Conservation (phyloP, 2,888 invertebrate genomes). For the Agriopis leucophaearia region DNA sequence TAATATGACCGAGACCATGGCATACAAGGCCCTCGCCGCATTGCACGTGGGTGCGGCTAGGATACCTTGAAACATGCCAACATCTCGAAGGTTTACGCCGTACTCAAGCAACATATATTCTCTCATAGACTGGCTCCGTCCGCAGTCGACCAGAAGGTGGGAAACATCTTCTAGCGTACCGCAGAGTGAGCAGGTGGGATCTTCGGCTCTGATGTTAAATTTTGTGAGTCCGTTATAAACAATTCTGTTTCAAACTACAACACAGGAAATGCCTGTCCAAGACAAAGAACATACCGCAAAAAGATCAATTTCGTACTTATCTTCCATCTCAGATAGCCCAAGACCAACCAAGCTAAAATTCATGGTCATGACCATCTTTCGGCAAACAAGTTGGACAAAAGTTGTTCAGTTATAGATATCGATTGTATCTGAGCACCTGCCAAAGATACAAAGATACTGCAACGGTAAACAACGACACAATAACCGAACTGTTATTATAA, state of each 20-base stretch:
- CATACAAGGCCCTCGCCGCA: no score
- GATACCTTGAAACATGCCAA: no score
- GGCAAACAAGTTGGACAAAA: slow-evolving; percentile 23
- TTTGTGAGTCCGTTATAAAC: background rate
- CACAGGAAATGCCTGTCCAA: background rate
- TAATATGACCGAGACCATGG: no score
- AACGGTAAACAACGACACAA: slow-evolving; percentile 75
- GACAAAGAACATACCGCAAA: background rate
- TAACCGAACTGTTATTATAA: slow-evolving; percentile 76
- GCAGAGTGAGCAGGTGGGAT: no score
- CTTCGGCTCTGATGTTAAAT: no score
- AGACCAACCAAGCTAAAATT: background rate
- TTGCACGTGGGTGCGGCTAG: no score
- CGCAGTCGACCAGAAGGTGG: no score
- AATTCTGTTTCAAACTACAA: background rate
- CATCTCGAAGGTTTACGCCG: no score
- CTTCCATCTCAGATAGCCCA: slow-evolving; percentile 12
- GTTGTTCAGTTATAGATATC: slow-evolving; percentile 26
- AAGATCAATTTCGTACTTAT: slow-evolving; percentile 9
- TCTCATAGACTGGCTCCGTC: no score
- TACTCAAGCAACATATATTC: no score
- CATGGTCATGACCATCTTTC: slow-evolving; percentile 15
- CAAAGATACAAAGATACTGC: slow-evolving; percentile 70
- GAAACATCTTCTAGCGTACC: no score
- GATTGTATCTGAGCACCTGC: slow-evolving; percentile 63